Base-by-base conservation (phyloP, 2,113 vertebrate genomes). In the Eidolon helvum region DNA sequence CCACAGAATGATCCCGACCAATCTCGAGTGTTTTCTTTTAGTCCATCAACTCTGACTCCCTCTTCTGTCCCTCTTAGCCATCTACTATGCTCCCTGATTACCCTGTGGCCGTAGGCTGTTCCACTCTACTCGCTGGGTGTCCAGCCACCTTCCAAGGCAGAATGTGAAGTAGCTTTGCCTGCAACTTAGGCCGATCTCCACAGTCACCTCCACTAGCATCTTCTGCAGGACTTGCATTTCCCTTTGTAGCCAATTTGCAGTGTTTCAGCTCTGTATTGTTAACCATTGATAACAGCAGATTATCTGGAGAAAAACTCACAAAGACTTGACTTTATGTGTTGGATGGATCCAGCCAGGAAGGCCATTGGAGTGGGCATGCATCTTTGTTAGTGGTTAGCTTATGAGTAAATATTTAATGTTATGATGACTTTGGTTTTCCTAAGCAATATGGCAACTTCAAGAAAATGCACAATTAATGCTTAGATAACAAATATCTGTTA, bases 321-420 rank as follows among this genome's bases (percentile, higher is more conserved):
- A 40, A 65, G 14, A 28, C 4, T 55, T 38, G 53, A 30, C 43
- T 88, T 75, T 50, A 19, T 7, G 3, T 35, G 11, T 86, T 45
- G 43, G 10, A 26, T 63, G 22, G 33, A 30, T 66, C n/a, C 30
- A 71, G 59, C 24, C 7, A n/a, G 2, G n/a, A 72, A 10, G 11
- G 4, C 33, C 85, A 21, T 38, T 59, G 45, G 69, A 66, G 30
- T 45, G n/a, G 79, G 45, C 24, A 45, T 38, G 38, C 3, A 11
- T 38, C 71, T 85, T 84, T 18, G 55, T 63, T 38, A 72, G 65
- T 48, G 61, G 22, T 55, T 61, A 72, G 35, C 7, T n/a, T 78
- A 50, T 50, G 50, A n/a, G 43, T 85, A 43, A 89, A 55, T 55
- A 77, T 71, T 75, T 82, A 53, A 91, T 65, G 30, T 24, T 38